phyloP scores from a whole-genome alignment of 1,140 invertebrate species.

The Coenobita brevimanus region DNA sequence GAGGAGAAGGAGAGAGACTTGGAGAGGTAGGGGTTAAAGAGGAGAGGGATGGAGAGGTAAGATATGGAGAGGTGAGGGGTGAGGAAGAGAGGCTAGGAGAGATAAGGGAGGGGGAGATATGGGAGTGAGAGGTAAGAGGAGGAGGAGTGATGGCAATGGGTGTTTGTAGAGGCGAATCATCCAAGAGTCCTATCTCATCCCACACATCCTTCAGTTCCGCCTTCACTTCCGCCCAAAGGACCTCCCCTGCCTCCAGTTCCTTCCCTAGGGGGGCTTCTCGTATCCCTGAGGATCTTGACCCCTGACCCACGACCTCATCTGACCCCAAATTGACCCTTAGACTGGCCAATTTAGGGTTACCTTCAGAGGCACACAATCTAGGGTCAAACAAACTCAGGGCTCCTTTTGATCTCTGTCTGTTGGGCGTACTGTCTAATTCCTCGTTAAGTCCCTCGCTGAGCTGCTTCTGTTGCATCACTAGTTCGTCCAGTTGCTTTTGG shows the following conservation, averaged over 20 bases:
- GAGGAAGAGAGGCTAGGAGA: no score
- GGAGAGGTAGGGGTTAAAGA: not conserved
- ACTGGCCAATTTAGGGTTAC: no score
- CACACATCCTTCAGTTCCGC: slow-evolving; percentile 58
- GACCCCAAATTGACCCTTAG: not conserved
- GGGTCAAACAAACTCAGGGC: no score
- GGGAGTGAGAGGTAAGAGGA: not conserved
- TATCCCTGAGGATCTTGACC: not conserved
- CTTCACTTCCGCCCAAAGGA: slow-evolving; percentile 48
- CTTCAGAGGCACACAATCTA: no score
- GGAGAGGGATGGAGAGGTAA: not conserved
- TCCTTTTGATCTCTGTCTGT: no score
- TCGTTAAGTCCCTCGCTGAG: no score
- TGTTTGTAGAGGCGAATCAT: slow-evolving; percentile 10
- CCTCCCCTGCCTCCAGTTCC: not conserved
- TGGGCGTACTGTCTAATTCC: no score
- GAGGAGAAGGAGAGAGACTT: not conserved
- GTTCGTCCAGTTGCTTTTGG: no score
- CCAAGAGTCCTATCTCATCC: slow-evolving; percentile 56
- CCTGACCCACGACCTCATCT: not conserved
- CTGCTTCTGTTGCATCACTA: no score
- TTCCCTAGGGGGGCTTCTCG: not conserved
- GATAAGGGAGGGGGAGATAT: no score
- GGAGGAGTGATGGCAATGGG: not conserved
- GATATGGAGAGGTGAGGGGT: not conserved